A percentile compares a stretch with the other conserved stretches of the same genome.
phyloP scores from a whole-genome alignment of 2,888 invertebrate species.

The Lingula anatina region DNA sequence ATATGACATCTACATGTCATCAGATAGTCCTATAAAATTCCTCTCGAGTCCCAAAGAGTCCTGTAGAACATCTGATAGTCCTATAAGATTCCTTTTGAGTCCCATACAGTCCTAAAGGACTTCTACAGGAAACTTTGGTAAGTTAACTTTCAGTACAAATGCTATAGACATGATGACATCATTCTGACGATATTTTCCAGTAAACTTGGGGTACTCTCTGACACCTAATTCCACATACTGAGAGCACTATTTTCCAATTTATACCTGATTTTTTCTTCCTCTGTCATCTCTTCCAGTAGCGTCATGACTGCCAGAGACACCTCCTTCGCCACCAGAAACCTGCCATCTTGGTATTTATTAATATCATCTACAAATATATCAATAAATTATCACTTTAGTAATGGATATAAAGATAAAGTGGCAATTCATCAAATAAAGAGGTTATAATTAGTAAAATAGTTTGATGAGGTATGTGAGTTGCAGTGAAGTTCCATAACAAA shows the following conservation, averaged over 20 bases:
- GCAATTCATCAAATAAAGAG: neutral
- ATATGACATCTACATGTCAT: no score
- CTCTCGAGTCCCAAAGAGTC: no score
- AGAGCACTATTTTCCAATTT: neutral
- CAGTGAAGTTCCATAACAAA: neutral
- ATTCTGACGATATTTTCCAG: no score
- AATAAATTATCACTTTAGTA: neutral
- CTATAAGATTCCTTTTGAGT: no score
- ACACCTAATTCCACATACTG: no score
- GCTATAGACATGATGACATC: no score
- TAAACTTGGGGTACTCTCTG: no score
- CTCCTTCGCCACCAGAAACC: slow-evolving; percentile 47
- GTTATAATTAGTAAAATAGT: neutral
- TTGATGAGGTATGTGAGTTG: neutral
- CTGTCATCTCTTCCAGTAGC: slow-evolving; percentile 27
- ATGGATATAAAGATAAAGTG: neutral
- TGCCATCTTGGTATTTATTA: slow-evolving; percentile 25
- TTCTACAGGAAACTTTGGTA: no score
- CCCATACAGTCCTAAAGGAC: no score
- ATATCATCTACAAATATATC: slow-evolving; percentile 30
- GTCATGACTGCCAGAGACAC: slow-evolving; percentile 41
- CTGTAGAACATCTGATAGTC: no score
- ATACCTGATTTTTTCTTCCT: slow-evolving; percentile 27
- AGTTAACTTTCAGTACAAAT: no score
- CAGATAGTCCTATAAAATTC: no score